phyloP scores from a whole-genome alignment of 2,797 vertebrate species.

The Emydoidea blandingii region DNA sequence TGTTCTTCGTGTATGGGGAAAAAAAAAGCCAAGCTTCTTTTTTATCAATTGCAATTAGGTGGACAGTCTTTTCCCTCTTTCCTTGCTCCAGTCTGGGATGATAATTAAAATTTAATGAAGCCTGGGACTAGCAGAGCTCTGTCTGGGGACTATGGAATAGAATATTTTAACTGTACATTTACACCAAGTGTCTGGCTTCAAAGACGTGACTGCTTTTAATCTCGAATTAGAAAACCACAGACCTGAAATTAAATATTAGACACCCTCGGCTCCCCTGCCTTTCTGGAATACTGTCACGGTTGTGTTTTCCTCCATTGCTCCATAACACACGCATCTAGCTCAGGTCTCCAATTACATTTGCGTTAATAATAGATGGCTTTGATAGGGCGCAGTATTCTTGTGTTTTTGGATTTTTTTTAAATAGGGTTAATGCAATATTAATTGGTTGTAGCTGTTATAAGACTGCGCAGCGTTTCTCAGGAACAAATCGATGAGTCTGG shows the following conservation, averaged over 20 bases:
- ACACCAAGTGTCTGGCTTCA: slow-evolving; percentile 97
- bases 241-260: slow-evolving; percentile 87
- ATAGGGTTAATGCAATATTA: slow-evolving; percentile 90
- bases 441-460: slow-evolving; percentile 89
- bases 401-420: slow-evolving; percentile 67
- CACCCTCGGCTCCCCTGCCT: slow-evolving; percentile 77
- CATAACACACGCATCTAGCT: slow-evolving; percentile 60
- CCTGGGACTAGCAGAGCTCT: slow-evolving; percentile 94
- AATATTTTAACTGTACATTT: slow-evolving; percentile 99
- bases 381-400: slow-evolving; percentile 69
- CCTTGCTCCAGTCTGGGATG: slow-evolving; percentile 92
- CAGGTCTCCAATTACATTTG: slow-evolving; percentile 79
- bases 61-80: slow-evolving; percentile 86
- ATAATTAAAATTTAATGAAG: slow-evolving; percentile 99
- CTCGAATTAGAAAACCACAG: slow-evolving; percentile 93
- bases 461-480: slow-evolving; percentile 85
- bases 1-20: slow-evolving; percentile 62
- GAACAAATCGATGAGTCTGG: slow-evolving; percentile 84
- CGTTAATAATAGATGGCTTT: slow-evolving; percentile 82
- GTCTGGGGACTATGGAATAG: slow-evolving; percentile 93
- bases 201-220: slow-evolving; percentile 94
- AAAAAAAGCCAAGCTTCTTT: slow-evolving; percentile 48
- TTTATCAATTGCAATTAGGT: slow-evolving; percentile 85
- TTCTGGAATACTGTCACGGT: slow-evolving; percentile 77
- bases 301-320: slow-evolving; percentile 72